Evolutionary conservation across 2,113 vertebrate species (phyloP), one percentile per base, ranked within the genome.

Genomic region (Malurus cyaneus): DNA sequence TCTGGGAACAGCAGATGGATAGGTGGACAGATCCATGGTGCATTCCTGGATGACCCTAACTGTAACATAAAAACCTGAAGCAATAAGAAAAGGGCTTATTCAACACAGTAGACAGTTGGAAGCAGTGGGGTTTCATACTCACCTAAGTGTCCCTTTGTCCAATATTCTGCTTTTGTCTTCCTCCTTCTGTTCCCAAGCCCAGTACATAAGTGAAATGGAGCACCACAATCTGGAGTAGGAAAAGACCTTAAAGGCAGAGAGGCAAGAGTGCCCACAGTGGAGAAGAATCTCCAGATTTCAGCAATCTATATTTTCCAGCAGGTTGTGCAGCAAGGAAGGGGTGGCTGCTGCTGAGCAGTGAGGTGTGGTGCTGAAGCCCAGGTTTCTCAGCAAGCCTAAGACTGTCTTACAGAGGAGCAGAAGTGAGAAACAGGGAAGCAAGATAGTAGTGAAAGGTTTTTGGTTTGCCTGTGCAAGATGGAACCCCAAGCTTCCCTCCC

Each of bases 251-350:
- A 59, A 56, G 44, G 6, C 0, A 78, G 32, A 64, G 28, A n/a
- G 59, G 34, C 11, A 53, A 28, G 89, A 86, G n/a, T 69, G 44
- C 29, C 32, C 28, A 46, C 21, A 57, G 20, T 12, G 41, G 11
- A 53, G 47, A 11, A 57, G 46, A 52, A 32, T 69, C 41, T 84
- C n/a, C 69, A 69, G 64, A 80, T 62, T 86, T 76, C n/a, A 67
- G 53, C 28, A 60, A 3, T 50, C 28, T 0, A 0, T 2, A 0
- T 62, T 88, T 88, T 70, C 53, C 28, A 42, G 36, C 5, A 46
- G 57, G 54, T 41, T 32, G 18, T 82, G 42, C 56, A 74, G 39
- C 88, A 41, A 62, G 57, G 44, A 41, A 67, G 16, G 14, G 18
- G 10, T 77, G 36, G 49, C 52, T 20, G 36, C 1, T 32, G n/a